Evolutionary conservation across 2,113 vertebrate species (phyloP).

Genomic region (Otolemur garnettii): DNA sequence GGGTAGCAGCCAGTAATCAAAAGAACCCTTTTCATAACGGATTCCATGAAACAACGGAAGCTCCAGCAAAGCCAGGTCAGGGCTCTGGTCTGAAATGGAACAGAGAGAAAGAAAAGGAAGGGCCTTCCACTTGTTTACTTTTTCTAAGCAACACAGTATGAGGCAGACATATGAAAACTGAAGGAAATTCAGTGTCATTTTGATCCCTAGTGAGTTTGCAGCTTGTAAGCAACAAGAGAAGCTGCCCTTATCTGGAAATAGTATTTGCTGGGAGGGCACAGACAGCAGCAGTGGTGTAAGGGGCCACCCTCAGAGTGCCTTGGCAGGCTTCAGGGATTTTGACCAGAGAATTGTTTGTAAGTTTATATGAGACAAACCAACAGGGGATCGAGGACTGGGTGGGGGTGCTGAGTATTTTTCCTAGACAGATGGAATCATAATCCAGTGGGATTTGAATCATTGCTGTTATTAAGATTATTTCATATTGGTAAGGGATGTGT

Average conservation of each 20-base stretch:
- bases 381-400: not conserved
- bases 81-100: not conserved
- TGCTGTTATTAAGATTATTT: conserved; percentile 6
- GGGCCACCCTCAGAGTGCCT: too few relatives aligned
- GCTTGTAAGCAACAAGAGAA: conserved; percentile 43
- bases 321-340: not conserved
- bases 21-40: not conserved
- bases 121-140: conserved; percentile 5
- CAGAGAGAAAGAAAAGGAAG: not conserved
- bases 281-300: not conserved
- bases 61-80: not conserved
- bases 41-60: not conserved
- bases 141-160: conserved; percentile 36
- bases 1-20: not conserved
- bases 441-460: not conserved
- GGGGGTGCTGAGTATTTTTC: not conserved
- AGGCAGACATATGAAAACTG: not conserved
- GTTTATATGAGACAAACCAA: not conserved
- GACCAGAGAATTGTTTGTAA: not conserved
- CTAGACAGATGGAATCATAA: not conserved
- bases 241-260: not conserved
- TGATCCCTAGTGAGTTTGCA: not conserved
- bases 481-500: not conserved
- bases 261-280: not conserved
- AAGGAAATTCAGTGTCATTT: conserved; percentile 51